These are phyloP conservation scores for Diacarnus erythraeanus DNA, from an alignment of 37 sponge, comb jelly and placozoan species.

Conservation along the genomic window DNA sequence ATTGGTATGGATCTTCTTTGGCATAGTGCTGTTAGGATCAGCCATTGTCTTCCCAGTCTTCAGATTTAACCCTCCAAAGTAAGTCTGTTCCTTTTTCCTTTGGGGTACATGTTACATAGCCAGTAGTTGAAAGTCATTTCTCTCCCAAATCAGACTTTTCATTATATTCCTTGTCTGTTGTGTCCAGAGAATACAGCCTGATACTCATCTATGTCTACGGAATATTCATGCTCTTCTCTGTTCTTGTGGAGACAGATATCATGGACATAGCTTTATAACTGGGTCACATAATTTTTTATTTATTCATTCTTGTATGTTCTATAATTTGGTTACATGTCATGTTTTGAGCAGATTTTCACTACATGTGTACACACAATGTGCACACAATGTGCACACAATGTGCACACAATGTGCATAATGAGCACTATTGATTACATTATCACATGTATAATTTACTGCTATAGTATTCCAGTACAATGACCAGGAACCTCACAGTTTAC, in stretches of 20 bases:
- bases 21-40: conserved; percentile 35
- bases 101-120: not conserved
- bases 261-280: conserved; percentile 15
- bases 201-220: conserved; percentile 60
- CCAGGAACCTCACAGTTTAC: not conserved
- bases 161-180: not conserved
- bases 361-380: too few relatives aligned
- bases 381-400: not conserved
- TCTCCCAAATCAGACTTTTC: not conserved
- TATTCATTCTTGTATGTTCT: not conserved
- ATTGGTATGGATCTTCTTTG: conserved; percentile 76
- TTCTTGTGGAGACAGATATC: conserved; percentile 50
- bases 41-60: conserved; percentile 54
- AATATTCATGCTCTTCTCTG: conserved; percentile 75
- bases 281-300: not conserved
- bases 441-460: not conserved
- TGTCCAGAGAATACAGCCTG: conserved; percentile 54
- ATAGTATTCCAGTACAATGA: conserved; percentile 4
- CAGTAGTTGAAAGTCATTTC: too few relatives aligned
- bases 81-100: not conserved
- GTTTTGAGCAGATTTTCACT: too few relatives aligned
- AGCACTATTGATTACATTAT: too few relatives aligned
- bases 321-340: too few relatives aligned
- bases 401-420: not conserved
- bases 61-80: conserved; percentile 73